A percentile compares a stretch with the other conserved stretches of the same genome.
These are phyloP conservation scores for Panurus biarmicus DNA, from an alignment of 2,113 vertebrate species.

Conservation along the genomic window DNA sequence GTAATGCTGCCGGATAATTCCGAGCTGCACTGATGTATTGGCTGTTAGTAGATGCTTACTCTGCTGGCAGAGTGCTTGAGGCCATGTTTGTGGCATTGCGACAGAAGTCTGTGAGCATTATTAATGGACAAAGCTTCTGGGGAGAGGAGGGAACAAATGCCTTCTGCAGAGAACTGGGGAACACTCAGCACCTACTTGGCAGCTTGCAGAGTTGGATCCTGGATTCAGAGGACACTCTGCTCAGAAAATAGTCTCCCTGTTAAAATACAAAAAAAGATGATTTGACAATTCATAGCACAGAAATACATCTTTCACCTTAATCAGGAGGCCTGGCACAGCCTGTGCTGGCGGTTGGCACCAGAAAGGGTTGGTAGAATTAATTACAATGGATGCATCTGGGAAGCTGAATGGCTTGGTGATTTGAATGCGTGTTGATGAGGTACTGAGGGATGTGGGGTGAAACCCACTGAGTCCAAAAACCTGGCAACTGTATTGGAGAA, in stretches of 20 bases:
- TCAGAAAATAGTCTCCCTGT: neutral
- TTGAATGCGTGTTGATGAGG: neutral
- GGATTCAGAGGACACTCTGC: neutral
- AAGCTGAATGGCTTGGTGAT: neutral
- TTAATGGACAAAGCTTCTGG: slow-evolving; percentile 19
- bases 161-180: neutral
- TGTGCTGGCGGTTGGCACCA: neutral
- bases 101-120: neutral
- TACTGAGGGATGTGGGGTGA: neutral
- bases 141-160: neutral
- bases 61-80: neutral
- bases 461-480: neutral
- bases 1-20: neutral
- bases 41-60: neutral
- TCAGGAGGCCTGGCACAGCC: neutral
- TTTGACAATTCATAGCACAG: neutral
- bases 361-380: neutral
- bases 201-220: neutral
- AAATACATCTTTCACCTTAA: neutral
- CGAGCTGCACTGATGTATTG: neutral
- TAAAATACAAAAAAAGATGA: neutral
- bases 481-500: neutral
- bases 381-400: neutral
- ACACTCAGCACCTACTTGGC: neutral
- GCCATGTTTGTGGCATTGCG: neutral